Evolutionary conservation across 2,888 invertebrate genomes (phyloP).

Genomic region (Lamproptera curius): DNA sequence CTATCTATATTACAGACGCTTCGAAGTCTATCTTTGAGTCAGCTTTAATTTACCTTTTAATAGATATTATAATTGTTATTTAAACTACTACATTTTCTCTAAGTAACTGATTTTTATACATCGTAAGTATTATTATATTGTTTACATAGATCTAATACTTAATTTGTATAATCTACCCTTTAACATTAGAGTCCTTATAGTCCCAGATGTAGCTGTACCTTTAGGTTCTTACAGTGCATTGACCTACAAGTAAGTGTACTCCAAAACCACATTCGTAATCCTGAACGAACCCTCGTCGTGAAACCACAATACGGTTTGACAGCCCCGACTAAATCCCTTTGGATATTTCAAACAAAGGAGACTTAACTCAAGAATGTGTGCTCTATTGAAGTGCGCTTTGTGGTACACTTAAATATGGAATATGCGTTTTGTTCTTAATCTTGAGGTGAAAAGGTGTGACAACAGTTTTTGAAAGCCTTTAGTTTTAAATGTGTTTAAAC

Average conservation of each 20-base stretch:
- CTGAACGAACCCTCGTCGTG: background rate
- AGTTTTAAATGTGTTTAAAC: too few relatives aligned
- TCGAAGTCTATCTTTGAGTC: too few relatives aligned
- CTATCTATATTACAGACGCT: too few relatives aligned
- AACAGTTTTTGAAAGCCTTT: too few relatives aligned
- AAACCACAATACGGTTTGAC: slow-evolving; percentile 12
- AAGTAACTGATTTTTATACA: background rate
- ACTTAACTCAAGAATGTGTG: slow-evolving; percentile 6
- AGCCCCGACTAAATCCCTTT: slow-evolving; percentile 14
- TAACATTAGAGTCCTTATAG: background rate
- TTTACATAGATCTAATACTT: background rate
- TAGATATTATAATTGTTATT: too few relatives aligned
- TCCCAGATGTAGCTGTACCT: background rate
- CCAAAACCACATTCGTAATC: too few relatives aligned
- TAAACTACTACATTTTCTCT: too few relatives aligned
- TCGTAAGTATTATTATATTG: background rate
- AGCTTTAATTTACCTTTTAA: too few relatives aligned
- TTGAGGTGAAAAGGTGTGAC: too few relatives aligned
- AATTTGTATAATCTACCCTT: background rate
- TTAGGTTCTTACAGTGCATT: background rate
- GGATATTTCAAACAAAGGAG: slow-evolving; percentile 11
- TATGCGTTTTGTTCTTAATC: background rate
- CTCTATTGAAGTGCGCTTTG: slow-evolving; percentile 3
- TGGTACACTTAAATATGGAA: slow-evolving; percentile 7
- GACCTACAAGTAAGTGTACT: too few relatives aligned